Base-by-base conservation (phyloP, 2,888 invertebrate genomes). In the Oscheius sp. region DNA sequence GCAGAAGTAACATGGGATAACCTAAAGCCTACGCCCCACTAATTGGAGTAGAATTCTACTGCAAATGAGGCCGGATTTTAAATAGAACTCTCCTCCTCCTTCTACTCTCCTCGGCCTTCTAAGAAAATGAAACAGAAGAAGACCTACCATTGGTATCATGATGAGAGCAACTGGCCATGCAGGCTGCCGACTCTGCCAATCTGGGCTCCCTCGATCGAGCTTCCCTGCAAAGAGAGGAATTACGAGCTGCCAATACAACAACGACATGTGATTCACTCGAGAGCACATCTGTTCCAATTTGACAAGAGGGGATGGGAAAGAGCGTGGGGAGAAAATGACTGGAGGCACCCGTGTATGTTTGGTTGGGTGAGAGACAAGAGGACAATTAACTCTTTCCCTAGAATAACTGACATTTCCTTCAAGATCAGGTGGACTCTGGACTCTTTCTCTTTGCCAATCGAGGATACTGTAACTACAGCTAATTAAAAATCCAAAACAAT, bases 191-290 rank as follows among this genome's bases (percentile, higher is more conserved):
- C 27, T n/a, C 25, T 48, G 55, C 33, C 17, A 23, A 50, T 50
- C 50, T 23, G 17, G 50, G 37, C 8, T 15, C n/a, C n/a, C n/a
- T 23, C 55, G 45, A 61, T 42, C 42, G 61, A 61, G 61, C 42
- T 39, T 61, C 27, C 27, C 61, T 61, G 61, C 61, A 61, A 61
- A 52, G n/a, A 45, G 45, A 3, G 27, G 61, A 61, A 61, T 61
- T 61, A 61, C 61, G 61, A 61, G 61, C 61, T 45, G 42, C 42
- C 61, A 61, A 61, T 61, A 61, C 45, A 61, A 42, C 58, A 39
- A 37, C 61, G 61, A 61, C 61, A 61, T 61, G 42, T 61, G 61
- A 61, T 42, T 42, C 61, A 61, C 61, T 61, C 61, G 45, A 61
- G 61, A 61, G 27, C 61, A 61, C 61, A 61, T 61, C 42, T 61